Conservation (phyloP, 2,888 invertebrate genomes). For the Lasioglossum oenotherae region DNA sequence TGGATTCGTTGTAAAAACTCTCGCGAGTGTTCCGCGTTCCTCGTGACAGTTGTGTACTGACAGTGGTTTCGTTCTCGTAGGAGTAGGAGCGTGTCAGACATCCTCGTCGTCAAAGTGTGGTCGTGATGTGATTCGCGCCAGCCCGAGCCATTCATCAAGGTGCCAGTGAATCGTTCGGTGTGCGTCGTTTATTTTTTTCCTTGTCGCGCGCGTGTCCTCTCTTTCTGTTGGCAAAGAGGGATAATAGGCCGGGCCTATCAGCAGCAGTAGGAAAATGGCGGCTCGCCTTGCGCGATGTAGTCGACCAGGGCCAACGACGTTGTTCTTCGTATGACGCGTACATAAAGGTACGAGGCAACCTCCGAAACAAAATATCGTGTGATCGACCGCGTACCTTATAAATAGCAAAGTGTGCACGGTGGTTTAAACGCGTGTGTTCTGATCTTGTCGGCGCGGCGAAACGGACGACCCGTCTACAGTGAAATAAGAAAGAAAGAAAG, state of each 20-base stretch:
- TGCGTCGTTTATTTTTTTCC: constrained; percentile 34
- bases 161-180: constrained; percentile 50
- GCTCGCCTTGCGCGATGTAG: constrained; percentile 64
- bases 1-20: constrained; percentile 46
- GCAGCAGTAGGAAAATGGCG: constrained; percentile 70
- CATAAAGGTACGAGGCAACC: not conserved
- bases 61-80: not conserved
- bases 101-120: constrained; percentile 1
- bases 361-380: not conserved
- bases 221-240: constrained; percentile 49
- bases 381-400: not conserved
- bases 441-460: constrained; percentile 18
- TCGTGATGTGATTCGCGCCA: constrained; percentile 22
- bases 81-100: not conserved
- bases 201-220: constrained; percentile 42
- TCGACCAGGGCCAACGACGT: constrained; percentile 52
- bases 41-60: constrained; percentile 59
- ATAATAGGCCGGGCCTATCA: constrained; percentile 70
- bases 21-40: constrained; percentile 32
- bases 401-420: constrained; percentile 2
- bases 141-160: constrained; percentile 21
- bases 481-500: not conserved
- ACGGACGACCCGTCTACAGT: not conserved
- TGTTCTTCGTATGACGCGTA: constrained; percentile 30
- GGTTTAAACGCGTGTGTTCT: not conserved